These are phyloP conservation scores for Platysternon megacephalum DNA, from an alignment of 2,113 vertebrate species.

Conservation along the genomic window DNA sequence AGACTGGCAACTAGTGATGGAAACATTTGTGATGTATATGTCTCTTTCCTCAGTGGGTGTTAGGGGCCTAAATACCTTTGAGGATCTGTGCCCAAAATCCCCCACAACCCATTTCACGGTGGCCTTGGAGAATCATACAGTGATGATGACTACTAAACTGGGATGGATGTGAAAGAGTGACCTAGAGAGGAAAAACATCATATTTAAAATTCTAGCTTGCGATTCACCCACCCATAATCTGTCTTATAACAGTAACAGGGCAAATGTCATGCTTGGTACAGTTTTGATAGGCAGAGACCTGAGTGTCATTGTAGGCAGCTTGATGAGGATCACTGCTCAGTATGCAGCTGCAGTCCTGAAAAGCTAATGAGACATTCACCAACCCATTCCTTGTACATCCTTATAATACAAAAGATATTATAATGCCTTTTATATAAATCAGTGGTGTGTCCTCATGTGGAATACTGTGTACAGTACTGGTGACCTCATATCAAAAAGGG, in stretches of 20 bases:
- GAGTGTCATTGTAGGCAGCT: neutral
- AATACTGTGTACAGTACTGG: neutral
- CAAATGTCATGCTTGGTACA: neutral
- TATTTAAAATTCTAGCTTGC: neutral
- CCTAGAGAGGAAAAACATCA: neutral
- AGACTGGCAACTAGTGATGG: neutral
- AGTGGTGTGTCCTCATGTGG: neutral
- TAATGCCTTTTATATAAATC: neutral
- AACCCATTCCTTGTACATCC: too few species aligned
- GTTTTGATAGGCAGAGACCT: neutral
- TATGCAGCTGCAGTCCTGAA: neutral
- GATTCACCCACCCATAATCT: neutral
- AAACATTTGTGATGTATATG: neutral
- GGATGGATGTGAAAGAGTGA: neutral
- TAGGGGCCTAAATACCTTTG: neutral
- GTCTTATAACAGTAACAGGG: conserved; percentile 10
- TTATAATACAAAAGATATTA: neutral
- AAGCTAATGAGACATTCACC: neutral
- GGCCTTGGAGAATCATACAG: neutral
- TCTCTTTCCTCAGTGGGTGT: neutral
- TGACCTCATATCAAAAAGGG: neutral
- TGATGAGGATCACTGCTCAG: neutral
- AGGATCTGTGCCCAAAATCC: neutral
- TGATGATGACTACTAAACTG: neutral
- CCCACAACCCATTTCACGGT: neutral